Base-by-base conservation (phyloP, 2,797 vertebrate genomes). In the Gila robusta region DNA sequence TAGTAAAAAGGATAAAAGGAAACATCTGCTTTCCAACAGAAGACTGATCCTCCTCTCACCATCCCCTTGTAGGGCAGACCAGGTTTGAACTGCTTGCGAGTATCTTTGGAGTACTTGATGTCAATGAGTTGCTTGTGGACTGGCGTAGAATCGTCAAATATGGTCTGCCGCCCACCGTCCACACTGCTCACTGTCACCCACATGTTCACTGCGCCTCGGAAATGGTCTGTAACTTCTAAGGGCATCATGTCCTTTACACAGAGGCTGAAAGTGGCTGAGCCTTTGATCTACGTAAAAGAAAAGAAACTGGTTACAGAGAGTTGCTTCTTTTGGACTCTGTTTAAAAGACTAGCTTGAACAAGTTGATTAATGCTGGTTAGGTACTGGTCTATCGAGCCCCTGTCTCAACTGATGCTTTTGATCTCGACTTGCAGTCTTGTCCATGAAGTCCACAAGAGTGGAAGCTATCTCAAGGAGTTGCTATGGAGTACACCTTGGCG, bases 41-140 rank as follows among this genome's bases (percentile, higher is more conserved):
- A 79, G 32, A 54, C 35, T 79, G 14, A 74, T 32, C 32, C 64
- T 79, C 37, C 54, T 6, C 93, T 95, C 91, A 98, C 98, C 96
- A 97, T 98, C 81, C 97, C 98, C 90, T 96, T 96, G 87, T 97
- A 99, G 3, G 97, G 97, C 88, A 99, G 95, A 35, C 98, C 97
- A 0, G 97, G 97, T 89, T 98, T 98, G 92, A 99, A 98, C 91
- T 98, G 97, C 85, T 98, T 99, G 64, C 97, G 95, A 2, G 98
- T 99, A 88, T 98, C 97, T 88, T 96, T 98, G 67, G 96, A 97
- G 91, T 98, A 98, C 79, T 96, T 97, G 90, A 99, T 95, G 86
- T 98, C 98, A 28, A 99, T 97, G 71, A 99, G 96, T 91, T 99
- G 98, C 52, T 97, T 98, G 88, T 98, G 97, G 77, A 99, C 96